phyloP scores from a whole-genome alignment of 2,113 vertebrate species.

The Taxidea taxus region DNA sequence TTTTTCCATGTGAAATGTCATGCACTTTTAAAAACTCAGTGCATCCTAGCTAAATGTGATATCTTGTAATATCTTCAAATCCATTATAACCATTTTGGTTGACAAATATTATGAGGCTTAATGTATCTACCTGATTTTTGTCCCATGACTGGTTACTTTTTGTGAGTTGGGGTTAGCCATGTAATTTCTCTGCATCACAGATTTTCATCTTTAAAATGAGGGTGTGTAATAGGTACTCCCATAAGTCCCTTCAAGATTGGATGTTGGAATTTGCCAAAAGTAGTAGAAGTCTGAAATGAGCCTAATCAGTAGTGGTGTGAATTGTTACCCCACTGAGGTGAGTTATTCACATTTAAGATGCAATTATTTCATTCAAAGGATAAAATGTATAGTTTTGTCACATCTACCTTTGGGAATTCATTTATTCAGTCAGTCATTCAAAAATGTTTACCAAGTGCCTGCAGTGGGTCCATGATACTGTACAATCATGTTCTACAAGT shows the following conservation, averaged over 20 bases:
- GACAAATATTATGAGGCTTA: neutral
- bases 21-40: constrained; percentile 2
- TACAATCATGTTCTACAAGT: neutral
- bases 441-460: neutral
- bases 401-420: neutral
- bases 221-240: neutral
- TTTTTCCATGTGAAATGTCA: neutral
- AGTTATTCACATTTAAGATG: neutral
- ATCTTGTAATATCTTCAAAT: neutral
- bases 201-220: neutral
- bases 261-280: neutral
- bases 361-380: neutral
- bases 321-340: neutral
- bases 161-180: neutral
- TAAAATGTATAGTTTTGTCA: neutral
- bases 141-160: neutral
- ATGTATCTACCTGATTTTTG: neutral
- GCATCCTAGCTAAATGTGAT: neutral
- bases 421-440: neutral
- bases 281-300: neutral
- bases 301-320: neutral
- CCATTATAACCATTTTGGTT: constrained; percentile 35
- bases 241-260: neutral
- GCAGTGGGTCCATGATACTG: neutral
- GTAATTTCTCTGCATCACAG: neutral